Base-by-base conservation (phyloP, 1,140 invertebrate species). In the Ephestia elutella region DNA sequence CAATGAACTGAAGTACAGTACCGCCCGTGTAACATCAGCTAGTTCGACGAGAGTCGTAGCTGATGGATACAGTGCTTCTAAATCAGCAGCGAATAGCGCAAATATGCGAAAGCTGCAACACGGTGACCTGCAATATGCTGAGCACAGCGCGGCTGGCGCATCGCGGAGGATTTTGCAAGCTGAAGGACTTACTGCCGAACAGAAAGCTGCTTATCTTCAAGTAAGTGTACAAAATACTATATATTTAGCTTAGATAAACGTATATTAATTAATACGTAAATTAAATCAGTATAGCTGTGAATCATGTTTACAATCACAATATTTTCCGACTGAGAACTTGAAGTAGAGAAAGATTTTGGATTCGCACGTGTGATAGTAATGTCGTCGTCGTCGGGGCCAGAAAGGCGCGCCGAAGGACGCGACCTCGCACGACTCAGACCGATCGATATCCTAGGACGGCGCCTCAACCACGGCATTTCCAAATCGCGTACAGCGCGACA, bases 21-120 rank as follows among this genome's bases (percentile, higher is more conserved):
- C 95, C 92, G 86, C 96, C 92, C 79, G 94, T 94, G 87, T 94
- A 94, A 94, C 94, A 25, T 95, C 94, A 20, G 93, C 94, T 4
- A 94, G 93, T 11, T 95, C 94, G 64, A 95, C 94, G 0, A 94
- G 95, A 76, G 92, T 95, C 9, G 91, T 95, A n/a, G 93, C 93
- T 48, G 95, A 96, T 74, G 94, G 93, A 54, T 95, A 93, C 76
- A 96, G 94, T 86, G 92, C 94, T 4, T 95, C 96, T 68, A 93
- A 93, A 68, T 92, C 93, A 71, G 89, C 89, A 76, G 82, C 94
- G n/a, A 95, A 96, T 75, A 92, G 92, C 17, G 93, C 94, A 5
- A 94, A 95, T 83, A 92, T 93, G 90, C 93, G 94, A 77, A 91
- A 93, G 17, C 74, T 97, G 50, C 94, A 96, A 71, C 90, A 95